A percentile compares a stretch with the other conserved stretches of the same genome.
Evolutionary conservation across 2,113 vertebrate species (phyloP).

Genomic region (Oenanthe oenanthe): DNA sequence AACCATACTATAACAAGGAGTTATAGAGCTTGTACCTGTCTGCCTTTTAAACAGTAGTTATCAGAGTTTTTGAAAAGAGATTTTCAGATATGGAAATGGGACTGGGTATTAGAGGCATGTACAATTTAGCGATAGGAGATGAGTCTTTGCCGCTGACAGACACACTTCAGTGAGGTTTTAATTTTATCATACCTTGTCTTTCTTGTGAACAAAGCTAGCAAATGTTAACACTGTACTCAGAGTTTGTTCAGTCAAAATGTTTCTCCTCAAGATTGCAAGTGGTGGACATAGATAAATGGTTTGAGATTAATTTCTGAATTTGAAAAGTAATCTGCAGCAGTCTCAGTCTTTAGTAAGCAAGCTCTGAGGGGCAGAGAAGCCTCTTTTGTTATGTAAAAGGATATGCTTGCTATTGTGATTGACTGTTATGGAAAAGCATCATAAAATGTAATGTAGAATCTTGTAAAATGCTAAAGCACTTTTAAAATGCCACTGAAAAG

Average conservation of each 20-base stretch:
- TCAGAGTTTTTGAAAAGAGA: background rate
- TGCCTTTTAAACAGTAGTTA: background rate
- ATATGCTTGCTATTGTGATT: background rate
- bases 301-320: background rate
- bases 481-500: background rate
- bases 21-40: background rate
- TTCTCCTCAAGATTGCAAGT: background rate
- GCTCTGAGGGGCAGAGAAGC: background rate
- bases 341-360: background rate
- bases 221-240: background rate
- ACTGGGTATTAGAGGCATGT: background rate
- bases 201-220: background rate
- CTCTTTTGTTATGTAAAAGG: background rate
- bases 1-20: background rate
- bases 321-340: background rate
- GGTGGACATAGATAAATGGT: accelerated
- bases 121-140: background rate
- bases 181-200: background rate
- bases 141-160: background rate
- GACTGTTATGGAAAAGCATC: background rate
- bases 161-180: background rate
- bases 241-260: background rate
- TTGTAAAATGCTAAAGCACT: background rate
- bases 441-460: background rate
- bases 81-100: background rate